Percentiles rank a stretch among this genome's conserved stretches.
phyloP scores from a whole-genome alignment of 2,797 vertebrate species.

The Todus mexicanus region DNA sequence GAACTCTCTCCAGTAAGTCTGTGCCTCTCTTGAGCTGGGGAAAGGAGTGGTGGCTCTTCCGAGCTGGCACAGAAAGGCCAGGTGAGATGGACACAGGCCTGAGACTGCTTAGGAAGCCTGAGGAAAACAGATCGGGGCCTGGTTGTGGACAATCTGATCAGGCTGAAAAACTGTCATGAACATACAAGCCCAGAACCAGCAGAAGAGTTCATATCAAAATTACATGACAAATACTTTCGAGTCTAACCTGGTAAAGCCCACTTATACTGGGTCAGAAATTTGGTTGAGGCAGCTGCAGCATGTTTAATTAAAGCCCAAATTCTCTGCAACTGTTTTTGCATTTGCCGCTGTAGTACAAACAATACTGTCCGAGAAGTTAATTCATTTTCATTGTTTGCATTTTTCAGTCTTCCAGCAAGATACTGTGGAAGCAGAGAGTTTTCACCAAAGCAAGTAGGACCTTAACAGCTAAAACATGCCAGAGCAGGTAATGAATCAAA shows the following conservation, averaged over 20 bases:
- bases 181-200: background rate
- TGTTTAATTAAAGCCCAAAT: background rate
- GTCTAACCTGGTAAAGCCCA: background rate
- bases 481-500: background rate
- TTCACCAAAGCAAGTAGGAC: background rate
- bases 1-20: background rate
- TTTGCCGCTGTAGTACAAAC: background rate
- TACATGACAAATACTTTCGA: background rate
- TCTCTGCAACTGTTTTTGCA: background rate
- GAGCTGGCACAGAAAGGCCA: background rate
- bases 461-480: background rate
- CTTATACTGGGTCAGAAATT: background rate
- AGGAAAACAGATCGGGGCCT: background rate
- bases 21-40: background rate
- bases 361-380: background rate
- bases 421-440: background rate
- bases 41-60: background rate
- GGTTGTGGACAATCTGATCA: background rate
- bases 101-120: background rate
- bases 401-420: background rate
- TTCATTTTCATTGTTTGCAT: background rate
- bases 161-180: background rate
- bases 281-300: background rate
- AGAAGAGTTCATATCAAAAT: background rate
- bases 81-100: background rate